A percentile compares a stretch with the other conserved stretches of the same genome.
phyloP scores from a whole-genome alignment of 2,113 vertebrate genomes.

The Aptenodytes patagonicus region DNA sequence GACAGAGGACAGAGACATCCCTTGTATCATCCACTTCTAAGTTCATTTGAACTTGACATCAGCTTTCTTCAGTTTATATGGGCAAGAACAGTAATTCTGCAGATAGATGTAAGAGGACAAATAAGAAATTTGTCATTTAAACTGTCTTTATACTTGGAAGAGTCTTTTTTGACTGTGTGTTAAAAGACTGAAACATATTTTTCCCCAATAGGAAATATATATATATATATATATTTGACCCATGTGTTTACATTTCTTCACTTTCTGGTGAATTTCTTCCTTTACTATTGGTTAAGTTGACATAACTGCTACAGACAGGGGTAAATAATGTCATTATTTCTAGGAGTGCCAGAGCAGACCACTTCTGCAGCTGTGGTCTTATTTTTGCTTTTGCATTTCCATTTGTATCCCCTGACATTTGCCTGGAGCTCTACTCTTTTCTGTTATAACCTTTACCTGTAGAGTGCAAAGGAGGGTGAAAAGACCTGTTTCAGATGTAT shows the following conservation, averaged over 20 bases:
- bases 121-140: background rate
- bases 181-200: background rate
- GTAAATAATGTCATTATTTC: background rate
- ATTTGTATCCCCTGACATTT: background rate
- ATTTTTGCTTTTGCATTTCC: background rate
- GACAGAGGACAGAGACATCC: background rate
- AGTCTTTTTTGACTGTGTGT: background rate
- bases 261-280: background rate
- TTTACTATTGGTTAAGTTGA: background rate
- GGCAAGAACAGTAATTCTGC: background rate
- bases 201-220: background rate
- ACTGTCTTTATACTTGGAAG: background rate
- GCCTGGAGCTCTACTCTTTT: background rate
- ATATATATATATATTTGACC: background rate
- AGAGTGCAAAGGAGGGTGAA: background rate
- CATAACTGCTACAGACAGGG: background rate
- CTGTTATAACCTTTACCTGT: background rate
- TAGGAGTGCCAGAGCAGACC: background rate
- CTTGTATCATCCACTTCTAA: background rate
- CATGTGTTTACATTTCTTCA: background rate
- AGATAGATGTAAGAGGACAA: background rate
- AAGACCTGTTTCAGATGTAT: background rate
- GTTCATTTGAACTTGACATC: background rate
- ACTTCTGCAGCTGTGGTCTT: background rate
- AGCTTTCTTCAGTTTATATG: background rate